Base-by-base conservation (phyloP, 2,113 vertebrate genomes). In the Gulo gulo region DNA sequence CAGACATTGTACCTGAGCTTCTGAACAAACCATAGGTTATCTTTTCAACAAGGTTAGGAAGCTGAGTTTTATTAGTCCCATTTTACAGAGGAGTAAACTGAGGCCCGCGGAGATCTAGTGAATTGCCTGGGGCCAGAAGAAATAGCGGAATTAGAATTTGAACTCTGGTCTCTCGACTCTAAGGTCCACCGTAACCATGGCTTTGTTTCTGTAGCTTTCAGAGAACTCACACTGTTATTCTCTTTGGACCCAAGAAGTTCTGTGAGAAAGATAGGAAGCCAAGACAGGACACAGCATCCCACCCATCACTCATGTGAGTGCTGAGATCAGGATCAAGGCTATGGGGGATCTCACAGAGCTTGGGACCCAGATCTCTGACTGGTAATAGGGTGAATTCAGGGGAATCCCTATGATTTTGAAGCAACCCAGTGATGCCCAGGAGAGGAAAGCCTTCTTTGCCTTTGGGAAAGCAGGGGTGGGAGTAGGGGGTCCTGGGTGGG, bases 21-120 rank as follows among this genome's bases (percentile, higher is more conserved):
- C 34, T 7, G 55, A 74, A 73, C 26, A 21, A 78, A 73, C 26
- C 29, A 29, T 74, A 42, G 45, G 24, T 45, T 52, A 45, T 73
- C 45, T 95, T 63, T 55, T 39, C 91, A 81, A 18, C 7, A 42
- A 21, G 26, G 26, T 78, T 42, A 55, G 55, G 47, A 89, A 61
- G 52, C 34, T 55, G 15, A 23, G 34, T 65, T 91, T 36, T 73
- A 52, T 74, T 61, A 47, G 61, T 86, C 26, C 45, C 36, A 26
- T 94, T 52, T 84, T 73, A 85, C 2, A 21, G 55, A 94, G 61
- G 7, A 57, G 15, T 42, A 78, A 47, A 95, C 76, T 20, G 50
- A 91, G 76, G n/a, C 9, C 42, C 20, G 42, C 12, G 9, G 69
- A 91, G 69, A 89, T 82, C 31, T 59, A 83, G 67, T 12, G 42